phyloP scores from a whole-genome alignment of 2,113 vertebrate species.

The Morone saxatilis region DNA sequence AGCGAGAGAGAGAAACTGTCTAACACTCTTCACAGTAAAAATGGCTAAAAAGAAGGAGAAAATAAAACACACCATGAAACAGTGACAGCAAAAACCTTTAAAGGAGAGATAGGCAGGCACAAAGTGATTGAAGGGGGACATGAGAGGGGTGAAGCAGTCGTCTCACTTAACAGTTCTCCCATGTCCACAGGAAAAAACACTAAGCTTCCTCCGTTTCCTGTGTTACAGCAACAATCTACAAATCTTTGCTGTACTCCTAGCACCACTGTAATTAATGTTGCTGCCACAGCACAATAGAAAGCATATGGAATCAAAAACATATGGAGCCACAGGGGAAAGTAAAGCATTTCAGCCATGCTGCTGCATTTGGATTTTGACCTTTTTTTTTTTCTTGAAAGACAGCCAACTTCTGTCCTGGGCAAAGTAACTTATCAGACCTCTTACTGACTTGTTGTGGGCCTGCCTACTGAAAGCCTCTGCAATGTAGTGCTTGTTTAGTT shows the following conservation, averaged over 20 bases:
- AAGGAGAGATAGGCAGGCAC: constrained; percentile 25
- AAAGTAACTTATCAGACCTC: constrained; percentile 39
- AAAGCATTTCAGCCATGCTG: not conserved
- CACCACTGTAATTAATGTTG: constrained; percentile 1
- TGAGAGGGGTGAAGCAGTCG: constrained; percentile 18
- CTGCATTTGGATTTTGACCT: constrained; percentile 42
- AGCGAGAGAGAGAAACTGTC: not conserved
- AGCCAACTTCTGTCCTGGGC: constrained; percentile 15
- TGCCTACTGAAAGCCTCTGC: not conserved
- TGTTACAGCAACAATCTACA: not conserved
- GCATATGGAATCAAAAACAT: constrained; percentile 25
- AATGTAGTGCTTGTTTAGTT: constrained; percentile 9
- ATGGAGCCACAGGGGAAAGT: constrained; percentile 4
- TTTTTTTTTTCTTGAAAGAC: constrained; percentile 35
- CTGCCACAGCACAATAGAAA: not conserved
- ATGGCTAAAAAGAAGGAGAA: constrained; percentile 1
- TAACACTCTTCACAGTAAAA: constrained; percentile 20
- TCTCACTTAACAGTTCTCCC: constrained; percentile 37
- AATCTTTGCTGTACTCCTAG: constrained; percentile 1
- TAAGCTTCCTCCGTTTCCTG: constrained; percentile 26
- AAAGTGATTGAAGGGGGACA: constrained; percentile 45
- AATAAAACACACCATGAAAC: not conserved
- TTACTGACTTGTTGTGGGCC: constrained; percentile 15
- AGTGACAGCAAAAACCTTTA: constrained; percentile 24
- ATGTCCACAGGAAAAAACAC: constrained; percentile 51